Percentiles rank a stretch among this genome's conserved stretches.
Conservation (phyloP, 2,797 vertebrate genomes). For the Valencia hispanica region DNA sequence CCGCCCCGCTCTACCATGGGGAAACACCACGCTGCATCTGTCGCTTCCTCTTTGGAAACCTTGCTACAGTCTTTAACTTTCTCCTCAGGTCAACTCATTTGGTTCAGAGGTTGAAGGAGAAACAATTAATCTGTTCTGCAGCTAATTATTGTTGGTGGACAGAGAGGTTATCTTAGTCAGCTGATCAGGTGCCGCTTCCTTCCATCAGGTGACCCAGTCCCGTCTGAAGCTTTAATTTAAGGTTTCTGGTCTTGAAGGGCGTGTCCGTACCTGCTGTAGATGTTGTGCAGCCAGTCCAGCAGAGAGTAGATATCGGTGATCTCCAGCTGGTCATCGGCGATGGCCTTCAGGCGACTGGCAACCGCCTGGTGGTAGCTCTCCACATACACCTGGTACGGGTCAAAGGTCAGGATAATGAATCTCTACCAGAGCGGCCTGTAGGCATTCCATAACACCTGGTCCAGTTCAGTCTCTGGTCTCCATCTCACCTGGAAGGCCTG, state of each 20-base stretch:
- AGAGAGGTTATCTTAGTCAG: too few species aligned
- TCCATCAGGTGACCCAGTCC: neutral
- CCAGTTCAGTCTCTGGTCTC: neutral
- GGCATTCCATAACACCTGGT: neutral
- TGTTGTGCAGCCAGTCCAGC: constrained; percentile 90
- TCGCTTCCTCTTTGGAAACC: too few species aligned
- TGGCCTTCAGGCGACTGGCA: constrained; percentile 74
- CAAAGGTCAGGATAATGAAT: constrained; percentile 11
- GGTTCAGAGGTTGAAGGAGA: too few species aligned
- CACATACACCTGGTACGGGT: constrained; percentile 78
- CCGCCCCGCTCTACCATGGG: too few species aligned
- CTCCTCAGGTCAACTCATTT: too few species aligned
- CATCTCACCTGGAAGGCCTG: constrained; percentile 78
- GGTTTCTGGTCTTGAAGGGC: neutral
- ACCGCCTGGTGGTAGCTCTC: constrained; percentile 88
- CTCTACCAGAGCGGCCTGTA: neutral
- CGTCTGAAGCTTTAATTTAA: neutral
- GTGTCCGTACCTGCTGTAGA: constrained; percentile 85
- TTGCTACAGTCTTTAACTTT: too few species aligned
- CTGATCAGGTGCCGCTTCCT: too few species aligned
- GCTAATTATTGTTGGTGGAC: too few species aligned
- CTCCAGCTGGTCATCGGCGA: constrained; percentile 78
- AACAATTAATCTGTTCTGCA: too few species aligned
- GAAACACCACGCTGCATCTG: too few species aligned
- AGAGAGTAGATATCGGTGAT: constrained; percentile 88